Evolutionary conservation across 2,888 invertebrate species (phyloP).

Genomic region (Nomada lathburiana): DNA sequence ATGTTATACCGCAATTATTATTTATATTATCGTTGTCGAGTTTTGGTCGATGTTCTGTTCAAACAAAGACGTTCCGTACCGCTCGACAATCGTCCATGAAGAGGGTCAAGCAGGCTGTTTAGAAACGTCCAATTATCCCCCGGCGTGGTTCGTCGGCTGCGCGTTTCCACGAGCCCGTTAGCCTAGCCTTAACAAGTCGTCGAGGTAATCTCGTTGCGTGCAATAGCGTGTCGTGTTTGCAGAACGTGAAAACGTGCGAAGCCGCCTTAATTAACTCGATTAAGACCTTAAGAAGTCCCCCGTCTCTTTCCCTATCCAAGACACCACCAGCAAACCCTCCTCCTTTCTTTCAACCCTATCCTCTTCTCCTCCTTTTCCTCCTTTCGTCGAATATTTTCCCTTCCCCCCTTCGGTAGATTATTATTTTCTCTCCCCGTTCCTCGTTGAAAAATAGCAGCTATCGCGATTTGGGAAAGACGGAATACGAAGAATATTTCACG

Average conservation of each 20-base stretch:
- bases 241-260: conserved; percentile 71
- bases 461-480: neutral
- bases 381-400: too few relatives aligned
- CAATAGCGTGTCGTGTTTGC: conserved; percentile 71
- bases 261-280: conserved; percentile 73
- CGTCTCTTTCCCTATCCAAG: conserved; percentile 35
- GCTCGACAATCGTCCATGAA: conserved; percentile 4
- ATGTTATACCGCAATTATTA: too few relatives aligned
- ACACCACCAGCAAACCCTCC: neutral
- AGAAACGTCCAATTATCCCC: conserved; percentile 69
- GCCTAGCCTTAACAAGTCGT: conserved; percentile 46
- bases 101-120: conserved; percentile 48
- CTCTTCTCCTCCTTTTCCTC: neutral
- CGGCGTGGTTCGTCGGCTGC: conserved; percentile 43
- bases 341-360: neutral
- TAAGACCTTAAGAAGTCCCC: conserved; percentile 66
- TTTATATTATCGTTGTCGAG: too few relatives aligned
- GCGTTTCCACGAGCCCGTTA: conserved; percentile 59
- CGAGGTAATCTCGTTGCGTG: conserved; percentile 72
- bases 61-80: neutral
- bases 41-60: neutral
- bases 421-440: too few relatives aligned
- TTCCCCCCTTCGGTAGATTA: too few relatives aligned
- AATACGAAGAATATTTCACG: too few relatives aligned
- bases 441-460: too few relatives aligned